Conservation (phyloP, 2,113 vertebrate genomes). For the Gadus macrocephalus region DNA sequence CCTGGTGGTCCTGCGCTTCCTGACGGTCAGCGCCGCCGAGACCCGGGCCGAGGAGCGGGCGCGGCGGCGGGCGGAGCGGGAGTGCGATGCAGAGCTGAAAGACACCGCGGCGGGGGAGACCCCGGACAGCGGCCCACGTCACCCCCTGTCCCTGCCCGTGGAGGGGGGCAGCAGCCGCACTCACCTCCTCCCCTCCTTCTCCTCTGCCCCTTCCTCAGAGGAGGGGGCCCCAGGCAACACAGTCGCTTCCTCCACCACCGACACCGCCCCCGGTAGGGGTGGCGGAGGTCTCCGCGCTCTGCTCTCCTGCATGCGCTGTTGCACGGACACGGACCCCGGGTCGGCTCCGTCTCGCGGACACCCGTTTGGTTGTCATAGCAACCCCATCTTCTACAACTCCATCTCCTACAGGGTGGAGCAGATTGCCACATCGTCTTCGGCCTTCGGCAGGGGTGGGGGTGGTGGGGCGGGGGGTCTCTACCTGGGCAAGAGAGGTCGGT, state of each 20-base stretch:
- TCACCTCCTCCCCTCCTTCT: constrained; percentile 71
- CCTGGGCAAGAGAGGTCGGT: constrained; percentile 37
- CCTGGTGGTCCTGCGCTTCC: constrained; percentile 85
- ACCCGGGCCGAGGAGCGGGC: neutral
- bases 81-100: neutral
- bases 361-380: constrained; percentile 69
- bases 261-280: constrained; percentile 9
- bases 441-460: constrained; percentile 64
- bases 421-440: constrained; percentile 65
- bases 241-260: too few species aligned
- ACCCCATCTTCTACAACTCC: constrained; percentile 78
- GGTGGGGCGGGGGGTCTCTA: constrained; percentile 57
- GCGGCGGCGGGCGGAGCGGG: constrained; percentile 8
- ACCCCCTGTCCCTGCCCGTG: constrained; percentile 68
- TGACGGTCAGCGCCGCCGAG: constrained; percentile 76
- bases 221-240: too few species aligned
- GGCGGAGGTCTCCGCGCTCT: constrained; percentile 45
- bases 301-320: constrained; percentile 70
- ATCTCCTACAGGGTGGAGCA: constrained; percentile 77
- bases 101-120: constrained; percentile 31
- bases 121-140: constrained; percentile 37
- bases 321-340: constrained; percentile 48
- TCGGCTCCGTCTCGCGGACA: constrained; percentile 49
- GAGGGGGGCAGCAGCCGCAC: constrained; percentile 73
- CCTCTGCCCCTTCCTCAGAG: too few species aligned